Base-by-base conservation (phyloP, 2,888 invertebrate genomes). In the Fabriciana adippe region DNA sequence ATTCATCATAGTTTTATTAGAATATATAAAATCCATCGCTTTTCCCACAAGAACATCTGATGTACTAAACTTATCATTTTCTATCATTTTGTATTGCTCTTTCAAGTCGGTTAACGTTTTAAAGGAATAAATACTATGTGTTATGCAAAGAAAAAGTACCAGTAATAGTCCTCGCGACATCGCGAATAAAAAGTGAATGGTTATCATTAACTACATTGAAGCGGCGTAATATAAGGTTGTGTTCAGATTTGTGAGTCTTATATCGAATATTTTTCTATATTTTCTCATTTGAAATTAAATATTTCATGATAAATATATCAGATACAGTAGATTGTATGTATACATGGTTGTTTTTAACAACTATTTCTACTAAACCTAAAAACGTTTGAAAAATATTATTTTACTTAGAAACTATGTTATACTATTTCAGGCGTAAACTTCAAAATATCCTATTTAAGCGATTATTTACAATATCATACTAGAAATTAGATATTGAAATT, bases 11-110 rank as follows among this genome's bases (percentile, higher is more conserved):
- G 89, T 89, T 73, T 78, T 84, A 64, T 90, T 89, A 0, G 90
- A 90, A 71, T 90, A 87, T 2, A 89, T 82, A 5, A 89, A 87
- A 69, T 90, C 87, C 84, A 90, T 87, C 0, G 88, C 89, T 67
- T 84, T 88, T 0, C 89, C 88, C 1, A 89, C 86, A 11, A 86
- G 67, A 0, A 75, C 69, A 56, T 90, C 90, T 2, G 87, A 78
- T 0, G 81, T 75, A 31, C 73, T 83, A 53, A 81, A 81, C 1
- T 77, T 68, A 2, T 85, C 81, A 0, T 82, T 81, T 64, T 83
- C 78, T 2, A 76, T 50, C 76, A 82, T 66, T 72, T 76, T 69
- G 78, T 76, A 79, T 56, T 82, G 79, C 6, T 79, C 71, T 47
- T 82, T 82, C 1, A 86, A 72, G 21, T 88, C 80, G 3, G 75